Evolutionary conservation across 2,113 vertebrate genomes (phyloP).

Genomic region (Protobothrops mucrosquamatus): DNA sequence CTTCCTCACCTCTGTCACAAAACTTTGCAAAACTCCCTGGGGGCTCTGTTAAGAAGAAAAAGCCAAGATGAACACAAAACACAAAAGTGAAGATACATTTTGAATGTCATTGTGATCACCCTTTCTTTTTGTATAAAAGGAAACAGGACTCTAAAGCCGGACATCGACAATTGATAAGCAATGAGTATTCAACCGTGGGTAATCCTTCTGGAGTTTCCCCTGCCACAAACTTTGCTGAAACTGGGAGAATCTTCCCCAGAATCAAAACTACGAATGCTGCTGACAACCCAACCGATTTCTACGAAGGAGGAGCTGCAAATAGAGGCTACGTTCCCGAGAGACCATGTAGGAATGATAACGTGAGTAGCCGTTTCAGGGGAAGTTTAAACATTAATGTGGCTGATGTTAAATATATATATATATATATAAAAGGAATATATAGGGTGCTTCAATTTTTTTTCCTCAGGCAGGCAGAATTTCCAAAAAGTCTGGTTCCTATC

Average conservation of each 20-base stretch:
- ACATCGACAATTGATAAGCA: conserved; percentile 31
- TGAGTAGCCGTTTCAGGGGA: conserved; percentile 33
- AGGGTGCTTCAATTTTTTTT: not conserved
- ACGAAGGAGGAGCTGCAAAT: accelerated
- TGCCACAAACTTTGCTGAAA: not conserved
- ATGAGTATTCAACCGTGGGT: not conserved
- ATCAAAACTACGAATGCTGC: conserved; percentile 22
- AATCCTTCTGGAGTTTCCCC: not conserved
- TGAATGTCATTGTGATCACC: not conserved
- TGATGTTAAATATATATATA: not conserved
- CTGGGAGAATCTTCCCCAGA: conserved; percentile 42
- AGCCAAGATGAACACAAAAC: not conserved
- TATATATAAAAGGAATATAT: not conserved
- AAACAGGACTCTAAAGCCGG: conserved; percentile 6
- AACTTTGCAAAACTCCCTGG: conserved; percentile 2
- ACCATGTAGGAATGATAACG: conserved; percentile 28
- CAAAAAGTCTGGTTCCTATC: not conserved
- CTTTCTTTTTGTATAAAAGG: conserved; percentile 43
- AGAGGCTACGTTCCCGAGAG: not conserved
- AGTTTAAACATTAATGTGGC: not conserved
- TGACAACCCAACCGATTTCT: conserved; percentile 41
- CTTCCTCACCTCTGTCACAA: not conserved
- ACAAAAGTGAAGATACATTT: not conserved
- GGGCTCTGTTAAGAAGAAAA: conserved; percentile 5
- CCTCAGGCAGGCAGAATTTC: not conserved